Percentiles rank a stretch among this genome's conserved stretches.
phyloP scores from a whole-genome alignment of 2,113 vertebrate genomes.

The Tylochromis polylepis region DNA sequence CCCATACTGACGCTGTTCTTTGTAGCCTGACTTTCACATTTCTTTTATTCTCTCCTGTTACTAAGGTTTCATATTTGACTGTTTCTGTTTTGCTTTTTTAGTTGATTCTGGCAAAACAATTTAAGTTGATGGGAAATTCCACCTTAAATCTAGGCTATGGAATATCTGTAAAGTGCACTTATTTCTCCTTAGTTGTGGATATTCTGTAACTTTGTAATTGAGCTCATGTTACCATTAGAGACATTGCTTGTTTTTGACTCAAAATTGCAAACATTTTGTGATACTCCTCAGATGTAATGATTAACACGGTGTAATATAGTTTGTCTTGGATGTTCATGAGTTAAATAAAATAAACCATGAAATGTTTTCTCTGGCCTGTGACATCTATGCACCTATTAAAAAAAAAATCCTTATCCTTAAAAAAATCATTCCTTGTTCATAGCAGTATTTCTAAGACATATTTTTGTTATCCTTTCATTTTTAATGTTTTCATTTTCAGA shows the following conservation, averaged over 20 bases:
- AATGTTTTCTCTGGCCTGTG: background rate
- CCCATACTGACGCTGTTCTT: too few species aligned
- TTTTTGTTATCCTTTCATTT: background rate
- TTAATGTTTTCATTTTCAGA: background rate
- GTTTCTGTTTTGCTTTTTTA: background rate
- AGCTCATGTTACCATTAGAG: background rate
- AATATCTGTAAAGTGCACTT: constrained; percentile 64
- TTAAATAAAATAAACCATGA: constrained; percentile 26
- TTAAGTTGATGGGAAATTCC: background rate
- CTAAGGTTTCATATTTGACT: background rate
- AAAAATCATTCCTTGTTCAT: background rate
- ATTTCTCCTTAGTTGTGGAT: constrained; percentile 16
- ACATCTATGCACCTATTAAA: background rate
- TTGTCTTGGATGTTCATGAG: constrained; percentile 21
- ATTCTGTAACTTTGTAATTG: constrained; percentile 5
- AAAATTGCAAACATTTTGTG: background rate
- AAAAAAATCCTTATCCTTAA: too few species aligned
- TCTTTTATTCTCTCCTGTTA: background rate
- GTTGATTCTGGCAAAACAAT: background rate
- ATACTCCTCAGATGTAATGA: background rate
- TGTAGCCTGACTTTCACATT: background rate
- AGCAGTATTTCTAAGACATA: background rate
- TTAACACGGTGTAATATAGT: background rate
- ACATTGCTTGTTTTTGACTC: background rate
- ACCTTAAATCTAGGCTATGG: background rate